Percentiles rank a stretch among this genome's conserved stretches.
phyloP scores from a whole-genome alignment of 2,888 invertebrate genomes.

The Creontiades dilutus region DNA sequence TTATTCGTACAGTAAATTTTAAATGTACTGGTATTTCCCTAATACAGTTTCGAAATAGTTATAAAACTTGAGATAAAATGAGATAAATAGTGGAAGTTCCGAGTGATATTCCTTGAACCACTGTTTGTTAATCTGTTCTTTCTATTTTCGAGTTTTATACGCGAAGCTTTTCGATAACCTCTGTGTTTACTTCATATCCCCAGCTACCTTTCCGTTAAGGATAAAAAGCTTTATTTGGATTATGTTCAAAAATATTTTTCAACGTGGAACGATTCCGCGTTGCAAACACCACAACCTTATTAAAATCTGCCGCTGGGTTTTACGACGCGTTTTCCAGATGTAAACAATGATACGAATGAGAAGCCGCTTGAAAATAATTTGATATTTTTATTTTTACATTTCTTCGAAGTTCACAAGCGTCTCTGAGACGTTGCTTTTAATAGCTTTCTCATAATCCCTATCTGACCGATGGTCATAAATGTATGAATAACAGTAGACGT shows the following conservation, averaged over 20 bases:
- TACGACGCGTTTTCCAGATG: not conserved
- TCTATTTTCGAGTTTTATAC: too few species aligned
- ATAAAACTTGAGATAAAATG: too few species aligned
- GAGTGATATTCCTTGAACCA: too few species aligned
- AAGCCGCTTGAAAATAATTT: not conserved
- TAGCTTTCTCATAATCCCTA: not conserved
- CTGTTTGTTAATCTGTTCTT: too few species aligned
- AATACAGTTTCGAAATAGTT: too few species aligned
- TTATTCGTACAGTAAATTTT: too few species aligned
- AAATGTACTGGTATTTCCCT: too few species aligned
- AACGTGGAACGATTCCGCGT: conserved; percentile 5
- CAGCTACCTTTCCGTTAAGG: too few species aligned
- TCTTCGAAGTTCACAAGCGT: too few species aligned
- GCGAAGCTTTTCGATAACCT: too few species aligned
- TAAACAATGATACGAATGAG: not conserved
- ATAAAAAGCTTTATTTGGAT: not conserved
- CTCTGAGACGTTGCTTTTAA: not conserved
- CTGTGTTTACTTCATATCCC: too few species aligned
- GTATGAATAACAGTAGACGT: not conserved
- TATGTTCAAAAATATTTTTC: not conserved
- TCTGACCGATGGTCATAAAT: not conserved
- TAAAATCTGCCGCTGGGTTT: not conserved
- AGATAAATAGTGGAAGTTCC: too few species aligned
- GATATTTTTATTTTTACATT: not conserved
- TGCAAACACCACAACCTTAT: not conserved